Base-by-base conservation (phyloP, 2,113 vertebrate species). In the Entomyzon cyanotis region DNA sequence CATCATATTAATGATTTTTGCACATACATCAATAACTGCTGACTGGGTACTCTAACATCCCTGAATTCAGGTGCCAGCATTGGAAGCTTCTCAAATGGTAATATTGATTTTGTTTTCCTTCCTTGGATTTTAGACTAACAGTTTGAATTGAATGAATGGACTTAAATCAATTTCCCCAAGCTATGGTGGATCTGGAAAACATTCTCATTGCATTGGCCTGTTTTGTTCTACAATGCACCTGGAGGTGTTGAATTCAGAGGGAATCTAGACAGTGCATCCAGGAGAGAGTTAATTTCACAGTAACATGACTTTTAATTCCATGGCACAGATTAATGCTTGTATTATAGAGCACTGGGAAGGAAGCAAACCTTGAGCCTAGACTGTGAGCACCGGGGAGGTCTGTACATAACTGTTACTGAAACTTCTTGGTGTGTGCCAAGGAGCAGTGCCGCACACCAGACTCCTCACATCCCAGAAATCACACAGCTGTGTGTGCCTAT, bases 71-170 rank as follows among this genome's bases (percentile, higher is more conserved):
- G 41, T 68, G 35, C 27, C 73, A 89, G 9, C 8, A 74, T 70
- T 71, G 50, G 71, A 68, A 89, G 44, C 16, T 82, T 95, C 65
- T 95, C 64, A 89, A 87, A 91, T 59, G 39, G 5, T 15, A 60
- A 2, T 87, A 96, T 94, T 82, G 90, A 93, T 93, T 96, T 93
- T 63, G 21, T 70, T 96, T 93, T 84, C 35, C 39, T 87, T 91
- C 52, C 62, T 60, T 84, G 81, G 74, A 87, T 84, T 94, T 84
- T 62, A 93, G 52, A 78, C 47, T 91, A 89, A 75, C 55, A 70
- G 47, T 84, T 89, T 82, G 39, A 82, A 78, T 50, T 84, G 39
- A 91, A 71, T 47, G 39, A 94, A 87, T 2, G 1, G 35, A 55
- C 35, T 94, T 82, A 64, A 94, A 93, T 91, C 52, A 93, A 92